Conservation (phyloP, 2,113 vertebrate species). For the Paratilapia polleni region DNA sequence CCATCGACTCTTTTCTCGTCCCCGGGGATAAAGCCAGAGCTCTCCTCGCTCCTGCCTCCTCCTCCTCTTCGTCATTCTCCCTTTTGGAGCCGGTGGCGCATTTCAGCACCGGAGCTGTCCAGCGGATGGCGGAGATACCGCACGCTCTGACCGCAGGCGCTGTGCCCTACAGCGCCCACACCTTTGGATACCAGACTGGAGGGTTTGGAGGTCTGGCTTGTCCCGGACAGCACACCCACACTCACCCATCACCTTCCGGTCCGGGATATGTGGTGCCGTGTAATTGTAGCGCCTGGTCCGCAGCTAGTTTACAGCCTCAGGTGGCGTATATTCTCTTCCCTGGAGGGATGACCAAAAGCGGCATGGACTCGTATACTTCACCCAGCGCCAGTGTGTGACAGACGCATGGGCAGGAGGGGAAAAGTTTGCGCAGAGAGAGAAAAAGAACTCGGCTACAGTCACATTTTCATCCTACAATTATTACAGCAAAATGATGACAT, state of each 20-base stretch:
- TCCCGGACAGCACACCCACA: slow-evolving; percentile 90
- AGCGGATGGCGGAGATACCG: slow-evolving; percentile 90
- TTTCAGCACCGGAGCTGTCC: slow-evolving; percentile 90
- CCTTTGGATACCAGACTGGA: slow-evolving; percentile 91
- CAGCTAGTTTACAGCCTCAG: slow-evolving; percentile 91
- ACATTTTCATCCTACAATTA: background rate
- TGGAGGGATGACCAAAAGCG: slow-evolving; percentile 88
- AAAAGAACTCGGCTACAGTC: background rate
- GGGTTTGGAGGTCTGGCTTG: slow-evolving; percentile 88
- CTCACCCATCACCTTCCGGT: slow-evolving; percentile 87
- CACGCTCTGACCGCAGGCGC: slow-evolving; percentile 87
- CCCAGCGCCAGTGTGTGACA: slow-evolving; percentile 69
- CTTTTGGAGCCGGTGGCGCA: slow-evolving; percentile 88
- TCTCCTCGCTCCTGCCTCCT: slow-evolving; percentile 86
- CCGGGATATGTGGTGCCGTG: slow-evolving; percentile 93
- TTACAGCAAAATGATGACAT: background rate
- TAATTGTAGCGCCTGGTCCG: slow-evolving; percentile 94
- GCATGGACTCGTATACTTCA: slow-evolving; percentile 86
- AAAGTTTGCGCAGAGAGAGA: slow-evolving; percentile 12
- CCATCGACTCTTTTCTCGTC: slow-evolving; percentile 88
- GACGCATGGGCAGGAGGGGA: background rate
- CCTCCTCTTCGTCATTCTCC: slow-evolving; percentile 88
- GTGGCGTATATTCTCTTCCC: slow-evolving; percentile 96
- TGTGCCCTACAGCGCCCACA: slow-evolving; percentile 87
- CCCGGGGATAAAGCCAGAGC: slow-evolving; percentile 89